Evolutionary conservation across 2,797 vertebrate species (phyloP), one percentile per base, ranked within the genome.

Genomic region (Streptopelia turtur): DNA sequence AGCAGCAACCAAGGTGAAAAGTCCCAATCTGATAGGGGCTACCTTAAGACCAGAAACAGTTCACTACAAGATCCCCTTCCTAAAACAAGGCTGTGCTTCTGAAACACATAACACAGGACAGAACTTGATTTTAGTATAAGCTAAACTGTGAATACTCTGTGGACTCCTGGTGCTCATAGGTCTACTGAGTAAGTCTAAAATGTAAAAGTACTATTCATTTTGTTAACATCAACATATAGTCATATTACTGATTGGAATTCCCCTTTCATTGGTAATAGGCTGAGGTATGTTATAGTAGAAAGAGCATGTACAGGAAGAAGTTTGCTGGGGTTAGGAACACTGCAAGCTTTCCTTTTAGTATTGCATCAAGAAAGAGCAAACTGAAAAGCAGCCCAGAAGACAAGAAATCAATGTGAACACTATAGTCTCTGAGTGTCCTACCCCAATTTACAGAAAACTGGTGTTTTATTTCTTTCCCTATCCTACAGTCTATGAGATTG

Each of bases 321-420:
- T 91, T n/a, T 94, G 70, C 49, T 64, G 25, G 25, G 35, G 71
- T 87, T 94, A 95, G 79, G 53, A 92, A 77, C 23, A 72, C 13
- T 30, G 45, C 39, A 92, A 75, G 84, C 61, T 85, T 94, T 93
- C 39, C 27, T 64, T 71, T 87, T 81, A 87, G 75, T 83, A 87
- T 10, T 59, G 50, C 85, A 87, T 68, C 31, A 75, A 89, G 30
- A 41, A 11, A 93, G 11, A 91, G 71, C 14, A 91, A 90, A 82
- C 27, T 33, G 13, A 92, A 52, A 89, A 83, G 71, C 43, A 89
- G 87, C 53, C 11, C 60, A 83, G 37, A 85, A 22, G 8, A 83
- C 30, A 83, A 91, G 68, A 87, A 95, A 92, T 49, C 41, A 41
- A 13, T 8, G 9, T 41, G 24, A 95, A 78, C 20, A 65, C 11